phyloP scores from a whole-genome alignment of 2,113 vertebrate species.

The Numenius arquata region DNA sequence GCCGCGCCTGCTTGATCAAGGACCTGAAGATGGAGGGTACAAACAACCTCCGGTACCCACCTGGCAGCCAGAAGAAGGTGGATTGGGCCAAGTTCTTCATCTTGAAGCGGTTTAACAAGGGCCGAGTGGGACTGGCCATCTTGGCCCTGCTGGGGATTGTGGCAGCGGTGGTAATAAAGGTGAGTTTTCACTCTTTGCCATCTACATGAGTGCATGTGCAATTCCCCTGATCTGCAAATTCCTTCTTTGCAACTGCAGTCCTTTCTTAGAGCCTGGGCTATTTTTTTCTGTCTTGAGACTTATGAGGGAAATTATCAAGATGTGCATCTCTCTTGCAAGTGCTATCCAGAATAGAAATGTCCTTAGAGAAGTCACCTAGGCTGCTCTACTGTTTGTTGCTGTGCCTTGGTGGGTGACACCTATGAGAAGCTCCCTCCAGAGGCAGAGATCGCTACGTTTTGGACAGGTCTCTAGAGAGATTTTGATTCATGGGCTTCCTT shows the following conservation, averaged over 20 bases:
- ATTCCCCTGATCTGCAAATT: not conserved
- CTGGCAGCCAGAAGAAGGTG: constrained; percentile 70
- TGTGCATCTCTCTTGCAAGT: not conserved
- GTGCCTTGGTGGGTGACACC: not conserved
- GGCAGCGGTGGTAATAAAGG: constrained; percentile 67
- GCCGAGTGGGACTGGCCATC: constrained; percentile 47
- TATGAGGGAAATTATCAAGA: not conserved
- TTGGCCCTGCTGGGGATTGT: constrained; percentile 69
- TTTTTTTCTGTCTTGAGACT: not conserved
- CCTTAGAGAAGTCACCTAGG: not conserved
- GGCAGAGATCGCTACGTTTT: not conserved
- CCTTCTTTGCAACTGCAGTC: not conserved
- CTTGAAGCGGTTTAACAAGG: constrained; percentile 59
- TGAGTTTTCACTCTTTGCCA: not conserved
- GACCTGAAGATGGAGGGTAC: constrained; percentile 78
- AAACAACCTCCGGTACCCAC: constrained; percentile 52
- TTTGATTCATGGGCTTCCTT: not conserved
- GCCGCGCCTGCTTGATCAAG: constrained; percentile 80
- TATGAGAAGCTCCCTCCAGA: not conserved
- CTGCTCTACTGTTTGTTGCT: not conserved
- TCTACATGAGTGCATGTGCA: rapidly evolving
- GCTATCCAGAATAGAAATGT: not conserved
- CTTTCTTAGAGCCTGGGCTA: not conserved
- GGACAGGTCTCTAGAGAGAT: not conserved
- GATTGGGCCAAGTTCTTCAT: constrained; percentile 77